phyloP scores from a whole-genome alignment of 1,140 invertebrate genomes.

The Drosophila pachea region DNA sequence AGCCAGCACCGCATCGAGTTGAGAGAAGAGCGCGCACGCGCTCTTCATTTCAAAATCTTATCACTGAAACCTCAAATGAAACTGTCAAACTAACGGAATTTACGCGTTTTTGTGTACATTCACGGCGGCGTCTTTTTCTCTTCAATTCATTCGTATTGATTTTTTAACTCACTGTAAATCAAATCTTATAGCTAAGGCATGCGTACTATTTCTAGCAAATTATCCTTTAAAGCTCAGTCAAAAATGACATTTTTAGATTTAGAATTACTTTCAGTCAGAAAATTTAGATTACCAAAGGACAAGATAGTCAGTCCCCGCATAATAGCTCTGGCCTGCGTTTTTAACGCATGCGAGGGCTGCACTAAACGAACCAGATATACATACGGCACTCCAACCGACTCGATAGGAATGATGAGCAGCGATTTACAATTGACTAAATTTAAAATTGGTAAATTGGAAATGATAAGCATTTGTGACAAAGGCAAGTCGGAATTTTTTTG shows the following conservation, averaged over 20 bases:
- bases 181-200: conserved; percentile 7
- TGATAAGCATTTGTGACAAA: too few relatives aligned
- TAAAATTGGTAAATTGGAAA: background rate
- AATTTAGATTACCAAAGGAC: conserved; percentile 17
- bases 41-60: conserved; percentile 34
- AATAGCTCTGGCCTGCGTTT: conserved; percentile 22
- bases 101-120: conserved; percentile 36
- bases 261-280: conserved; percentile 37
- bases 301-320: background rate
- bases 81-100: conserved; percentile 57
- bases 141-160: conserved; percentile 52
- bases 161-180: conserved; percentile 36
- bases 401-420: background rate
- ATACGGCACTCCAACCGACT: background rate
- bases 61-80: conserved; percentile 44
- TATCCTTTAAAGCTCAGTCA: too few relatives aligned
- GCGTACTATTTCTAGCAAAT: too few relatives aligned
- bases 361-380: conserved; percentile 7
- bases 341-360: conserved; percentile 49
- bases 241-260: too few relatives aligned
- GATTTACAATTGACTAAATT: background rate
- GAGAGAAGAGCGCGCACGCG: conserved; percentile 43
- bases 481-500: too few relatives aligned
- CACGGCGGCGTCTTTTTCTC: conserved; percentile 14
- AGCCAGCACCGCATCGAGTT: conserved; percentile 17